Conservation (phyloP, 2,888 invertebrate genomes). For the Monopis laevigella region DNA sequence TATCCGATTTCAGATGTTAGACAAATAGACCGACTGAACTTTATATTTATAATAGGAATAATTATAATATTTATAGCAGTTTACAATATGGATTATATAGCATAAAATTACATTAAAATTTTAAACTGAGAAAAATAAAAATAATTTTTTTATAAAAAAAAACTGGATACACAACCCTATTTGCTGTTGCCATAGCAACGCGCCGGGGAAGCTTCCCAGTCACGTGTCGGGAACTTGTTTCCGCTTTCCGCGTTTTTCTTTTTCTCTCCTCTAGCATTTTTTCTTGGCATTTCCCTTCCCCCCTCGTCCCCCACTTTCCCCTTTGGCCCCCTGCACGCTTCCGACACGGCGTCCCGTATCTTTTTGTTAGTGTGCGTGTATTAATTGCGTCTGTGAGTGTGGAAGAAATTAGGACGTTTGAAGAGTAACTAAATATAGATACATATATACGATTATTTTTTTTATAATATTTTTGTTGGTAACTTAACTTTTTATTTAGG, state of each 20-base stretch:
- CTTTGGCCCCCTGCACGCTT: slow-evolving; percentile 16
- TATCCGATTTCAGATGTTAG: no score
- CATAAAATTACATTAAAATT: no score
- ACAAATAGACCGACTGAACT: no score
- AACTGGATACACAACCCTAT: slow-evolving; percentile 23
- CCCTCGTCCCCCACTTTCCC: slow-evolving; percentile 25
- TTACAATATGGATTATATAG: no score
- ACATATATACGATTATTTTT: neutral
- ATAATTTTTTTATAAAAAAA: neutral
- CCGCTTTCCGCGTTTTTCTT: slow-evolving; percentile 57
- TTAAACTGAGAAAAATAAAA: neutral
- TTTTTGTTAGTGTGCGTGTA: slow-evolving; percentile 56
- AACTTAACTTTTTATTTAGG: no score
- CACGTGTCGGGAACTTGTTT: slow-evolving; percentile 63
- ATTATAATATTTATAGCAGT: no score
- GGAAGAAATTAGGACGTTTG: slow-evolving; percentile 61
- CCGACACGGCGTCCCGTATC: slow-evolving; percentile 25
- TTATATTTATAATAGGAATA: no score
- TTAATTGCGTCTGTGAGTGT: slow-evolving; percentile 68
- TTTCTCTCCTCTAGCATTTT: slow-evolving; percentile 47
- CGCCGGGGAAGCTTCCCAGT: slow-evolving; percentile 58
- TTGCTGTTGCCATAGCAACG: slow-evolving; percentile 48
- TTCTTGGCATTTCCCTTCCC: slow-evolving; percentile 19
- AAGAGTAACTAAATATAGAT: slow-evolving; percentile 22
- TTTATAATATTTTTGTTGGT: no score